Percentiles rank a stretch among this genome's conserved stretches.
Evolutionary conservation across 35 echinoderm and acorn worm genomes (phyloP).

Genomic region (Chiridota heheva): DNA sequence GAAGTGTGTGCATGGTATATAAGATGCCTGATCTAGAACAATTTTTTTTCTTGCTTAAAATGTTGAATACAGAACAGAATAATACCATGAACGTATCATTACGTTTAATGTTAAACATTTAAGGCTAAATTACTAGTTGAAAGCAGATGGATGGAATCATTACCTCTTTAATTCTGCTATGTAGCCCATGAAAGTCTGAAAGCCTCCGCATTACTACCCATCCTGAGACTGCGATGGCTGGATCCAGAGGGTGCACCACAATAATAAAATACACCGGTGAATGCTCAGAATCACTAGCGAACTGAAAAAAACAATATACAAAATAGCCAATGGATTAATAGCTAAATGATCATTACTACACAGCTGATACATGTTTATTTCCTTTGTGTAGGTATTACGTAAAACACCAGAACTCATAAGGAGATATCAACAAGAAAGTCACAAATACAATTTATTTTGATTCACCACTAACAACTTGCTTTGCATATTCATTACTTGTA

Average conservation of each 20-base stretch:
- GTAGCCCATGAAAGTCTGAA: constrained; percentile 74
- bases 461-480: too few species aligned
- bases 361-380: background rate
- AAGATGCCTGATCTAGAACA: too few species aligned
- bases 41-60: too few species aligned
- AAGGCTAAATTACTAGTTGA: background rate
- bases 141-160: background rate
- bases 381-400: too few species aligned
- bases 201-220: constrained; percentile 85
- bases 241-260: constrained; percentile 85
- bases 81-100: too few species aligned
- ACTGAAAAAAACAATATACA: constrained; percentile 29
- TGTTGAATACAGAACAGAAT: background rate
- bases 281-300: constrained; percentile 48
- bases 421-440: too few species aligned
- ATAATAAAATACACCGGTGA: constrained; percentile 65
- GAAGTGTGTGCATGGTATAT: too few species aligned
- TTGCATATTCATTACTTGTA: too few species aligned
- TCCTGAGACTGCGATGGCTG: constrained; percentile 60
- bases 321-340: background rate
- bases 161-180: constrained; percentile 89
- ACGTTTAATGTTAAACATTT: too few species aligned
- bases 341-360: background rate
- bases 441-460: too few species aligned
- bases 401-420: too few species aligned